Percentiles rank a stretch among this genome's conserved stretches.
These are phyloP conservation scores for Brachionus sp. DNA, from an alignment of 1,140 invertebrate species.

Conservation along the genomic window DNA sequence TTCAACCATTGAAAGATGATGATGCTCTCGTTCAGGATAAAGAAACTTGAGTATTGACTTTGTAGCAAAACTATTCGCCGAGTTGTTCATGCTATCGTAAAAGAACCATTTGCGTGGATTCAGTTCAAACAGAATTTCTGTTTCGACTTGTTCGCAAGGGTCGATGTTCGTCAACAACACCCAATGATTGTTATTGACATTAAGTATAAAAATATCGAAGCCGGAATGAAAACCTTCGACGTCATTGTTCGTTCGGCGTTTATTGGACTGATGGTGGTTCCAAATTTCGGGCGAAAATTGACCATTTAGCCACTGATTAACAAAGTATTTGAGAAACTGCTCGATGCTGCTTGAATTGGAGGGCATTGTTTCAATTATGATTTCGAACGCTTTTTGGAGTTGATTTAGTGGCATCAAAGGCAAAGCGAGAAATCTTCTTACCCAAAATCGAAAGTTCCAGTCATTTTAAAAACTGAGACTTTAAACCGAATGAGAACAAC, in stretches of 20 bases:
- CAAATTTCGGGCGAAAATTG: not conserved
- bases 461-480: not conserved
- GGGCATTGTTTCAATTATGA: not conserved
- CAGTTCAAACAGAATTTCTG: not conserved
- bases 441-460: slow-evolving; percentile 5
- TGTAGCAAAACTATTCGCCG: not conserved
- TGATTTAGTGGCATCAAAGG: not conserved
- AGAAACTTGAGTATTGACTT: not conserved
- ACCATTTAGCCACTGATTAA: slow-evolving; percentile 15
- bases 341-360: not conserved
- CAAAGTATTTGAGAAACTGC: not conserved
- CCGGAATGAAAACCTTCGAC: slow-evolving; percentile 25
- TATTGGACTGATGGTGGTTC: slow-evolving; percentile 9
- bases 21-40: not conserved
- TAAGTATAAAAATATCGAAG: too few relatives aligned
- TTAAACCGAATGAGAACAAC: slow-evolving; percentile 1
- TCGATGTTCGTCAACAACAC: not conserved
- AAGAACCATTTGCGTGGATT: not conserved
- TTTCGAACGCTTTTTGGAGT: not conserved
- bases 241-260: slow-evolving; percentile 7
- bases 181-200: not conserved
- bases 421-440: slow-evolving; percentile 1
- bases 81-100: not conserved
- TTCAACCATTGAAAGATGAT: not conserved
- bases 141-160: not conserved